Evolutionary conservation across 2,113 vertebrate genomes (phyloP).

Genomic region (Crotalus horridus): DNA sequence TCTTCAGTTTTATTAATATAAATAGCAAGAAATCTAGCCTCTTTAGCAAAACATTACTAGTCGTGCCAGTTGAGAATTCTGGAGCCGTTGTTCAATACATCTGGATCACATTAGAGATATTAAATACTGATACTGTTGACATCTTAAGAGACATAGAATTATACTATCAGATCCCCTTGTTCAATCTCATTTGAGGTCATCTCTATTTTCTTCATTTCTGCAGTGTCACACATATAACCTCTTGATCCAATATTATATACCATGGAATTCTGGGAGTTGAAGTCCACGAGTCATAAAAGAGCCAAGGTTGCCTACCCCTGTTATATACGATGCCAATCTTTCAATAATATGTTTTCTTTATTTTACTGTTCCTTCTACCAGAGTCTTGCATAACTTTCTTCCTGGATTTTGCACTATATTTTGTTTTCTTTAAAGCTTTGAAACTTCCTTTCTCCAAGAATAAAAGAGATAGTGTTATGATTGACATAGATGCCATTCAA

Average conservation of each 20-base stretch:
- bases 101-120: neutral
- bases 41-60: neutral
- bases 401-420: neutral
- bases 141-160: neutral
- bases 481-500: neutral
- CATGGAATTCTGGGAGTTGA: no score
- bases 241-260: neutral
- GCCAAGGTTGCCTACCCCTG: no score
- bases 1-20: slow-evolving; percentile 23
- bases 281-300: no score
- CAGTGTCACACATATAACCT: neutral
- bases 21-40: neutral
- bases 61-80: neutral
- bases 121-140: neutral
- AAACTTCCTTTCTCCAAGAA: neutral
- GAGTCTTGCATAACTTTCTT: neutral
- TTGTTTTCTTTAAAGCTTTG: neutral
- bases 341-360: neutral
- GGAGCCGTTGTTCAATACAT: neutral
- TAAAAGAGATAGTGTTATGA: neutral
- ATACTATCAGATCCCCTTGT: neutral
- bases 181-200: neutral
- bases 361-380: neutral
- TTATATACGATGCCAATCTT: neutral
- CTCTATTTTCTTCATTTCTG: no score